These are phyloP conservation scores for Microcebus murinus DNA, from an alignment of 2,113 vertebrate genomes.

Conservation along the genomic window DNA sequence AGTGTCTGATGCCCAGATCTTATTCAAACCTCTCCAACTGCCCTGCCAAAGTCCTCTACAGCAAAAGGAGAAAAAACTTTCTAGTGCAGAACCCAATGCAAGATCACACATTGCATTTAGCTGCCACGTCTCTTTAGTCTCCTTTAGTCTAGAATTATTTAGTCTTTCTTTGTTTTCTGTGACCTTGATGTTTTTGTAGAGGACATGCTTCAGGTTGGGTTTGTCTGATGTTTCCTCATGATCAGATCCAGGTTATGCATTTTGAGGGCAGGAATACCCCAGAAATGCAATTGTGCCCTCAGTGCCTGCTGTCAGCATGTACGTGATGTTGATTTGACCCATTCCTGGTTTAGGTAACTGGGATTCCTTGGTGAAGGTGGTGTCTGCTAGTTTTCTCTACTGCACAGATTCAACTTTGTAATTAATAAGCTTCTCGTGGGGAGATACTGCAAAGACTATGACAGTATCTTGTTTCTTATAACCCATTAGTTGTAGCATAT, in stretches of 20 bases:
- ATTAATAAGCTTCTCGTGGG: background rate
- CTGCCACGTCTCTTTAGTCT: background rate
- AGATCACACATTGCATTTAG: background rate
- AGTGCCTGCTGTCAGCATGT: background rate
- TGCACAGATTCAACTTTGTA: background rate
- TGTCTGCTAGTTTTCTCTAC: background rate
- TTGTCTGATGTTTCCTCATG: background rate
- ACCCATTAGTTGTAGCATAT: background rate
- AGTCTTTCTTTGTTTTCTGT: background rate
- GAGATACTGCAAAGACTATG: background rate
- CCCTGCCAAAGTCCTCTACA: background rate
- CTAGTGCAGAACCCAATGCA: background rate
- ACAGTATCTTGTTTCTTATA: background rate
- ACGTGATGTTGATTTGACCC: background rate
- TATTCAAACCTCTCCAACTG: background rate
- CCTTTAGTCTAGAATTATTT: background rate
- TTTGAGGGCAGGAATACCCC: background rate
- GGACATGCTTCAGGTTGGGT: background rate
- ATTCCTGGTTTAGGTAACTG: background rate
- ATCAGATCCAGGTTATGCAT: background rate
- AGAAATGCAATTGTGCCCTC: background rate
- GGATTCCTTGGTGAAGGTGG: background rate
- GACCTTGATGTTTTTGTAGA: background rate
- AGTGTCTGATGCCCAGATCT: background rate
- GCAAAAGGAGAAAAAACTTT: background rate